Conservation (phyloP, 2,113 vertebrate species). For the Cyrtonyx montezumae region DNA sequence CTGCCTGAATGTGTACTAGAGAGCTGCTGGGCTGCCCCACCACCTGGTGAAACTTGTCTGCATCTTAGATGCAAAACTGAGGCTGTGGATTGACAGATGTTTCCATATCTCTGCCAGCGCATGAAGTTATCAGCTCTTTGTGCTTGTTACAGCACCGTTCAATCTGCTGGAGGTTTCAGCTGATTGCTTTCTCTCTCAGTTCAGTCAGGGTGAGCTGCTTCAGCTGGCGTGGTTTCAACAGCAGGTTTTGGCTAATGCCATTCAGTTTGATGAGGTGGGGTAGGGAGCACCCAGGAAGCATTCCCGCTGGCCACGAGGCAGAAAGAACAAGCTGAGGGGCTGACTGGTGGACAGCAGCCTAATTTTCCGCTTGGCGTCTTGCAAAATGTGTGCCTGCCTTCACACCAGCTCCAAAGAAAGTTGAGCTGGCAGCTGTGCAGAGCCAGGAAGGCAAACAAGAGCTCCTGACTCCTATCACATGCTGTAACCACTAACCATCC, state of each 20-base stretch:
- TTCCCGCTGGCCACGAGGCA: not conserved
- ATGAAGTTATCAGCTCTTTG: not conserved
- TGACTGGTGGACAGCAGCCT: not conserved
- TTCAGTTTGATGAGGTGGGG: not conserved
- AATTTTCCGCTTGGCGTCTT: fast-evolving
- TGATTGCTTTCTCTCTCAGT: not conserved
- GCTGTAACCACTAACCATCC: not conserved
- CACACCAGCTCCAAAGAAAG: fast-evolving
- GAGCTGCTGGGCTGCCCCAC: not conserved
- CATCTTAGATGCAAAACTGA: not conserved
- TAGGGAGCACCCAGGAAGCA: not conserved
- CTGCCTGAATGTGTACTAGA: not conserved
- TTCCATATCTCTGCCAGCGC: not conserved
- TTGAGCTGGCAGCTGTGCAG: not conserved
- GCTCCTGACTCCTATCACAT: not conserved
- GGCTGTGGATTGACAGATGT: not conserved
- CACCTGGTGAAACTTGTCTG: not conserved
- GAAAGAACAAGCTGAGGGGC: not conserved
- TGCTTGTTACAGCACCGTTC: not conserved
- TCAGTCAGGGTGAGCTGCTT: not conserved
- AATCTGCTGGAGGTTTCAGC: not conserved
- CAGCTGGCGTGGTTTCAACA: not conserved
- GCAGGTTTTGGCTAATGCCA: not conserved
- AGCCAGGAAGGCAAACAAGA: not conserved
- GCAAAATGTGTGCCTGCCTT: not conserved